Evolutionary conservation across 37 sponge, comb jelly and placozoan species (phyloP), one percentile per base, ranked within the genome.

Genomic region (Dysidea cf. avara): DNA sequence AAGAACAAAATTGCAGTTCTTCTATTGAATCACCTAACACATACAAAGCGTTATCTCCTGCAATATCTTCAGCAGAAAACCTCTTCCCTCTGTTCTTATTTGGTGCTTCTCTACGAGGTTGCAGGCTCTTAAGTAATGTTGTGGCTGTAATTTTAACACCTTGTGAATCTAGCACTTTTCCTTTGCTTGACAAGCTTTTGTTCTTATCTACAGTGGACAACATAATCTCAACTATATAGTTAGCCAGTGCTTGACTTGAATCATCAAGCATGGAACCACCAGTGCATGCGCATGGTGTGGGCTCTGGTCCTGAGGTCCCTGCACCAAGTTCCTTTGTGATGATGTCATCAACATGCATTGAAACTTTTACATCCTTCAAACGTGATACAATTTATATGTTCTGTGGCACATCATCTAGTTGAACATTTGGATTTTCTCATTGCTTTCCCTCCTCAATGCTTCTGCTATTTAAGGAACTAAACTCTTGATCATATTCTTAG

Each of bases 21-120:
- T n/a, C n/a, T n/a, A n/a, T n/a, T n/a, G n/a, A n/a, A n/a, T n/a
- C n/a, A n/a, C n/a, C n/a, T n/a, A n/a, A n/a, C n/a, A n/a, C n/a
- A n/a, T n/a, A n/a, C n/a, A n/a, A n/a, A n/a, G n/a, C n/a, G n/a
- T n/a, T n/a, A n/a, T n/a, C n/a, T n/a, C n/a, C n/a, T n/a, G n/a
- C n/a, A n/a, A n/a, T n/a, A n/a, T 17, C 53, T 11, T 29, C 60
- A 18, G 60, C 60, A 58, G 60, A 25, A 14, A 58, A 58, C 25
- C 60, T 7, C 22, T 18, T 58, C 22, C 60, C 11, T 58, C 60
- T 58, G 25, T 58, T 18, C 22, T 58, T 58, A 58, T 18, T 58
- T 18, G 60, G 60, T 25, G 25, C 60, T 58, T 58, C 60, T 18
- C 60, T 11, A 11, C 25, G 60, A 7, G 60, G 60, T 58, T 58